Conservation (phyloP, 1,140 invertebrate species). For the Eumeta japonica region DNA sequence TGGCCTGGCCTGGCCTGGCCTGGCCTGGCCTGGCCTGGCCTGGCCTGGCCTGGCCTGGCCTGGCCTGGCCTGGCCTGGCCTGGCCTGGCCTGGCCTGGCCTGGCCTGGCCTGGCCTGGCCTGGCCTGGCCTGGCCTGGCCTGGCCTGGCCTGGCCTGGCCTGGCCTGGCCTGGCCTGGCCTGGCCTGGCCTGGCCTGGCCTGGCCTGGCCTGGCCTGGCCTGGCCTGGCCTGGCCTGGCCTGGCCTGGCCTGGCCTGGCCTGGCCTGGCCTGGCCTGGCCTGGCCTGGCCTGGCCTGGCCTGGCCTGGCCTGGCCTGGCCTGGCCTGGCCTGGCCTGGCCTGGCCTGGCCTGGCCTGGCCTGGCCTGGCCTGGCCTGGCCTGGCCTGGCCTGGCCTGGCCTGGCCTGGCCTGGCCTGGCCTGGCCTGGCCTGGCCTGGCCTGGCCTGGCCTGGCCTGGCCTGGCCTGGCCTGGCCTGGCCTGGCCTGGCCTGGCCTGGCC, state of each 20-base stretch:
- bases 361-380: constrained; percentile 8
- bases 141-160: constrained; percentile 1
- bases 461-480: background rate
- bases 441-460: background rate
- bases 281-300: background rate
- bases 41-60: constrained; percentile 1
- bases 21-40: constrained; percentile 1
- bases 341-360: constrained; percentile 9
- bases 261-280: constrained; percentile 1
- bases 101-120: constrained; percentile 1
- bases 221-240: constrained; percentile 3
- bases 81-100: constrained; percentile 1
- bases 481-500: background rate
- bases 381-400: background rate
- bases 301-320: background rate
- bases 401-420: background rate
- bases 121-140: constrained; percentile 1
- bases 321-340: background rate
- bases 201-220: constrained; percentile 1
- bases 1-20: background rate
- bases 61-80: constrained; percentile 1
- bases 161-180: constrained; percentile 1
- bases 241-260: constrained; percentile 1
- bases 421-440: background rate
- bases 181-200: constrained; percentile 1